phyloP scores from a whole-genome alignment of 2,113 vertebrate genomes.

The Arenaria interpres region DNA sequence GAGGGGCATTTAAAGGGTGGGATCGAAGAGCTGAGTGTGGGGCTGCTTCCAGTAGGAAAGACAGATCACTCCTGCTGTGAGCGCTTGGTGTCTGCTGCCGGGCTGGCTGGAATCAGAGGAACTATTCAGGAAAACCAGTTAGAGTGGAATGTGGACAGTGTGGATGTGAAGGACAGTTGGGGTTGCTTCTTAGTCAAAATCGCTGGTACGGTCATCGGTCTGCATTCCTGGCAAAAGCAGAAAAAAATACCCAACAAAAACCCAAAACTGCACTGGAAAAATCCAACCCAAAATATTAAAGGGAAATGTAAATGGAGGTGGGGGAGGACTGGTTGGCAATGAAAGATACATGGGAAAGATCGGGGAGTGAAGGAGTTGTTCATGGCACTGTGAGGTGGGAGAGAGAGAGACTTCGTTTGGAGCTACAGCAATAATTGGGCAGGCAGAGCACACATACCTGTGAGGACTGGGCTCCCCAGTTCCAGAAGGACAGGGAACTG shows the following conservation, averaged over 20 bases:
- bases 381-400: no score
- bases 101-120: background rate
- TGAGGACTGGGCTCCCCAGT: no score
- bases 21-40: background rate
- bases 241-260: background rate
- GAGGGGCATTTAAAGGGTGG: background rate
- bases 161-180: background rate
- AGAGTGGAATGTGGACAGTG: rapidly evolving
- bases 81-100: background rate
- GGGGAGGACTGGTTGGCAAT: background rate
- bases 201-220: rapidly evolving
- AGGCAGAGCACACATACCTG: no score
- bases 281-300: background rate
- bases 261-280: background rate
- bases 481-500: no score
- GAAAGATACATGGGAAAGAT: rapidly evolving
- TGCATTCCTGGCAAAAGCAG: background rate
- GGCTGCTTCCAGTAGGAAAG: background rate
- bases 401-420: no score
- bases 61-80: background rate
- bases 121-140: background rate
- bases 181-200: background rate
- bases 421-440: no score
- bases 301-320: background rate
- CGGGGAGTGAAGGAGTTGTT: background rate